Conservation (phyloP, 2,113 vertebrate species). For the Onychorhynchus coronatus region DNA sequence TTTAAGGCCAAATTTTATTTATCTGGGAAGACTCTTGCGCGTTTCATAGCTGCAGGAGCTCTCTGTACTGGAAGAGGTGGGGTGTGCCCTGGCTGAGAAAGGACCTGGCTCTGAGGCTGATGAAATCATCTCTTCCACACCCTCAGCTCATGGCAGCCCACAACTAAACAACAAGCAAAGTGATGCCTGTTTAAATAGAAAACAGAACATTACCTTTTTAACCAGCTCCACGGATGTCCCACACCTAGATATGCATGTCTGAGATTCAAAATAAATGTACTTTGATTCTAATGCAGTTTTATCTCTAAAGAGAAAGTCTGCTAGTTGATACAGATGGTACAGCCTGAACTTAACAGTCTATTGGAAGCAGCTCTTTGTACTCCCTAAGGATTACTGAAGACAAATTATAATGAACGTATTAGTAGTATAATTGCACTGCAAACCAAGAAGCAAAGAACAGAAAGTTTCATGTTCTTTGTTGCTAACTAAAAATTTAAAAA, state of each 20-base stretch:
- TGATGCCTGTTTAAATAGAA: neutral
- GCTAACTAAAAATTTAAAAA: constrained; percentile 4
- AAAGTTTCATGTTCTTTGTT: neutral
- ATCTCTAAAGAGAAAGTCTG: neutral
- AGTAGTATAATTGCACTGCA: neutral
- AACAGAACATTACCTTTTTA: neutral
- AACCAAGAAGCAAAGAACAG: neutral
- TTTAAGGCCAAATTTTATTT: neutral
- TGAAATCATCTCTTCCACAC: constrained; percentile 49
- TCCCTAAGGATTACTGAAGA: constrained; percentile 16
- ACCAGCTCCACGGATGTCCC: neutral
- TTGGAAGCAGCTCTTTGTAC: neutral
- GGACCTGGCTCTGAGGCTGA: neutral
- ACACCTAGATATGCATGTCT: neutral
- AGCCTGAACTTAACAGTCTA: neutral
- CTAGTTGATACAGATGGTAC: neutral
- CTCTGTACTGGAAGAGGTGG: neutral
- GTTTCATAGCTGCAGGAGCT: neutral
- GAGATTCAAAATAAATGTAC: neutral
- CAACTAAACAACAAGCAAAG: neutral
- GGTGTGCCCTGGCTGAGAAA: neutral
- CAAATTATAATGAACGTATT: neutral
- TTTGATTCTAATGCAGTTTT: neutral
- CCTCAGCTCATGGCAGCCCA: constrained; percentile 3
- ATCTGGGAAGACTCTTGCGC: neutral